Base-by-base conservation (phyloP, 2,797 vertebrate species). In the Tapera naevia region DNA sequence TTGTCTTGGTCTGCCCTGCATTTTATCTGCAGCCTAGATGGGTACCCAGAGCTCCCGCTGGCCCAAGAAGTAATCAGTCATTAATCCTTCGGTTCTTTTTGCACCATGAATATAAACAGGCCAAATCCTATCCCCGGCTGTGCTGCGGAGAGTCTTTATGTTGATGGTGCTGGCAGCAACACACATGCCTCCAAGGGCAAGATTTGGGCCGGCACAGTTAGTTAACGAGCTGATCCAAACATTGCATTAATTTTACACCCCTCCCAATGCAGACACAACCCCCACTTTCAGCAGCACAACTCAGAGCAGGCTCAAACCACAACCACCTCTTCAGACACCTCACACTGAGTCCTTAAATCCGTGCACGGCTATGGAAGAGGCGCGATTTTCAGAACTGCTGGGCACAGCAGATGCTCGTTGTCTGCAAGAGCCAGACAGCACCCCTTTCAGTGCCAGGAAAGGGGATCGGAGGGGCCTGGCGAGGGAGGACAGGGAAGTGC, bases 61-160 rank as follows among this genome's bases (percentile, higher is more conserved):
- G 78, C 93, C 93, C 1, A 0, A 93, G 94, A 84, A 93, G 89
- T 73, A 89, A 94, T 93, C 96, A 76, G 93, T 72, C 92, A 91
- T 95, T 93, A 94, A 96, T 93, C 94, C 94, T 96, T 73, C 2
- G 11, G 62, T 93, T 80, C 85, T 96, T 92, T 92, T 95, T 92
- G 93, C 89, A 91, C 92, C 9, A 0, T 83, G 92, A 89, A 86
- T 88, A 92, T 88, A 94, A 96, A 95, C 91, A 84, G 95, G 92
- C 94, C 87, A 95, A 95, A 96, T 96, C 92, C 91, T 60, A 86
- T 80, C 82, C 89, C 93, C 3, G 79, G 85, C 92, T 92, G 92
- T 54, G 92, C 92, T 74, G 82, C 85, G 79, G 79, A 89, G 75
- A 91, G 69, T 71, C 67, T 94, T 93, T 88, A 80, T 88, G 89